A percentile compares a stretch with the other conserved stretches of the same genome.
Conservation (phyloP, 2,888 invertebrate genomes). For the Monochamus alternatus region DNA sequence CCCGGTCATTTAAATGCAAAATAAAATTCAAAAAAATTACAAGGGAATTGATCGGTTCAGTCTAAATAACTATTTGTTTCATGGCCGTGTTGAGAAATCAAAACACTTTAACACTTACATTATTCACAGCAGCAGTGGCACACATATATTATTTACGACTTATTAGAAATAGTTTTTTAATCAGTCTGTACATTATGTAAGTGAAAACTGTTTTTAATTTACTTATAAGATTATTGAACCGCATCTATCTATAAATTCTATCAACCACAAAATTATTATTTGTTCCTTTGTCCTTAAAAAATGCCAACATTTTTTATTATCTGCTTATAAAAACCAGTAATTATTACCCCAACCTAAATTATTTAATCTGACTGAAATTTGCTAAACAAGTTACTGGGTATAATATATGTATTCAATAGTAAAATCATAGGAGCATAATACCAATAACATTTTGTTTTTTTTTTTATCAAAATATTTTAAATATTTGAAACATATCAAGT, state of each 20-base stretch:
- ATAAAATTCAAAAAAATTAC: background rate
- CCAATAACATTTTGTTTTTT: too few species aligned
- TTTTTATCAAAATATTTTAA: too few species aligned
- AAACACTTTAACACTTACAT: background rate
- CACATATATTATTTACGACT: background rate
- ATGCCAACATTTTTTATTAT: too few species aligned
- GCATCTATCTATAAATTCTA: background rate
- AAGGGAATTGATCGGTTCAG: background rate
- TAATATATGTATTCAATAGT: too few species aligned
- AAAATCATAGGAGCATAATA: too few species aligned
- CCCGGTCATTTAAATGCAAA: slow-evolving; percentile 3
- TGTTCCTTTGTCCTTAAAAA: too few species aligned
- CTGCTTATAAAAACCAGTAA: too few species aligned
- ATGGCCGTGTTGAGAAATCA: slow-evolving; percentile 30
- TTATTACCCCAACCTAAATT: too few species aligned
- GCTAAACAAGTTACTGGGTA: too few species aligned
- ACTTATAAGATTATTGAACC: slow-evolving; percentile 11
- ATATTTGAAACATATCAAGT: too few species aligned
- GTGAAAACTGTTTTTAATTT: background rate
- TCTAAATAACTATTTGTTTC: slow-evolving; percentile 27
- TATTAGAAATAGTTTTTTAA: slow-evolving; percentile 8
- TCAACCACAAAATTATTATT: too few species aligned
- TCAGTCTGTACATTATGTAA: background rate
- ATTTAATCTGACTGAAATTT: too few species aligned
- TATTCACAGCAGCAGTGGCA: slow-evolving; percentile 6